A percentile compares a stretch with the other conserved stretches of the same genome.
phyloP scores from a whole-genome alignment of 2,888 invertebrate species.

The Nymphalis polychloros region DNA sequence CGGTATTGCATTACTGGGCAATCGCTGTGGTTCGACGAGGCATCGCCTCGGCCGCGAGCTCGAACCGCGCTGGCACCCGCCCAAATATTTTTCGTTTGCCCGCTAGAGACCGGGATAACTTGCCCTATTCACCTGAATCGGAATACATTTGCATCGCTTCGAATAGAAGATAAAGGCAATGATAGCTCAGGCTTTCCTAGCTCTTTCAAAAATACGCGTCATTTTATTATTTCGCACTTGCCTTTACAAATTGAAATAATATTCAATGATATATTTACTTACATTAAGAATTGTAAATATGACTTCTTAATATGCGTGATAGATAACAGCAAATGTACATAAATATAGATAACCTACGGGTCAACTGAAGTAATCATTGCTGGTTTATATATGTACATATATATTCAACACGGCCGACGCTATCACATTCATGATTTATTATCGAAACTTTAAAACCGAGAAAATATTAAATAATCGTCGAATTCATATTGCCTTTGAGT shows the following conservation, averaged over 20 bases:
- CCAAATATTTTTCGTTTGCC: slow-evolving; percentile 77
- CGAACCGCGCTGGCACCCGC: slow-evolving; percentile 64
- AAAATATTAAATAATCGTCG: too few relatives aligned
- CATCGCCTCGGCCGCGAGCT: slow-evolving; percentile 55
- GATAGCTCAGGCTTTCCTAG: slow-evolving; percentile 15
- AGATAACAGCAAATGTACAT: slow-evolving; percentile 22
- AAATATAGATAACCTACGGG: slow-evolving; percentile 29
- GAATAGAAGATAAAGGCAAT: slow-evolving; percentile 29
- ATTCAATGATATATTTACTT: neutral
- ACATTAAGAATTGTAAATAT: neutral
- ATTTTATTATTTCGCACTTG: slow-evolving; percentile 9
- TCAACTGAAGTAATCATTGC: slow-evolving; percentile 18
- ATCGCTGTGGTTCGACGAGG: slow-evolving; percentile 58
- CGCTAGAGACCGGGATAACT: slow-evolving; percentile 68
- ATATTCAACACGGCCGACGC: too few relatives aligned
- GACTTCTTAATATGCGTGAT: neutral
- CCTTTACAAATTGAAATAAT: neutral
- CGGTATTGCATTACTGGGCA: slow-evolving; percentile 62
- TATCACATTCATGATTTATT: too few relatives aligned
- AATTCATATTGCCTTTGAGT: too few relatives aligned
- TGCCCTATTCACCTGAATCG: slow-evolving; percentile 76
- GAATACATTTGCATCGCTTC: slow-evolving; percentile 56
- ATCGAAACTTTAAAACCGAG: too few relatives aligned
- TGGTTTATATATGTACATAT: neutral
- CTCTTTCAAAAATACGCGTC: neutral